Evolutionary conservation across 2,113 vertebrate species (phyloP).

Genomic region (Apteryx owenii): DNA sequence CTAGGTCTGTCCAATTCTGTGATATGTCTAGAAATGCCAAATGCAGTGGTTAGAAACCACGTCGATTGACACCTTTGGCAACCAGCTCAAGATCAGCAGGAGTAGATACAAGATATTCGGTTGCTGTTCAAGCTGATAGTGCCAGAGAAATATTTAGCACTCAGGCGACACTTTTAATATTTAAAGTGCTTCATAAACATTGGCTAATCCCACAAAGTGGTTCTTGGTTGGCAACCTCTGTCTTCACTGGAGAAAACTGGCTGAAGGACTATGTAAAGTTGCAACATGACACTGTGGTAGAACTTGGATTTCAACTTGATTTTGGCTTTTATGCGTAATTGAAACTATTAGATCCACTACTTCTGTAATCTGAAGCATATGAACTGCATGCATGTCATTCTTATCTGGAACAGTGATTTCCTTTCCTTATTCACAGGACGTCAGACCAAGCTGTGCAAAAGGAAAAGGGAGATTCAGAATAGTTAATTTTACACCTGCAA

Average conservation of each 20-base stretch:
- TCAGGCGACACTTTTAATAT: slow-evolving; percentile 55
- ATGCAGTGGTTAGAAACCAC: not conserved
- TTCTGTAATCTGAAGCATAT: not conserved
- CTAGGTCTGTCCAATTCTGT: not conserved
- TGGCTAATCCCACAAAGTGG: slow-evolving; percentile 29
- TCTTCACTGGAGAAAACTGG: slow-evolving; percentile 28
- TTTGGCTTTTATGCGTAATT: not conserved
- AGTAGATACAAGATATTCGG: slow-evolving; percentile 14
- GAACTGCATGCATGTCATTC: fast-evolving
- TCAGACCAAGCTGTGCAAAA: not conserved
- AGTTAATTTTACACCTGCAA: not conserved
- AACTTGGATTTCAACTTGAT: not conserved
- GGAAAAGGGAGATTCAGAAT: not conserved
- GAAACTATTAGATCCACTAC: not conserved
- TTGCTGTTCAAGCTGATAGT: slow-evolving; percentile 33
- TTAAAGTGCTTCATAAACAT: slow-evolving; percentile 55
- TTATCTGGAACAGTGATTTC: not conserved
- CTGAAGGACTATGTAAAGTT: not conserved
- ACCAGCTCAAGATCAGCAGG: slow-evolving; percentile 2
- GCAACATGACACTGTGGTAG: not conserved
- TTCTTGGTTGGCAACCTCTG: slow-evolving; percentile 26
- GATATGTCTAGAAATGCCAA: not conserved
- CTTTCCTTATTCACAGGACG: fast-evolving
- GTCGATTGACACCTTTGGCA: slow-evolving; percentile 14
- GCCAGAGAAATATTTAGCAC: slow-evolving; percentile 52